Conservation (phyloP, 2,888 invertebrate species). For the Lycaena phlaeas region DNA sequence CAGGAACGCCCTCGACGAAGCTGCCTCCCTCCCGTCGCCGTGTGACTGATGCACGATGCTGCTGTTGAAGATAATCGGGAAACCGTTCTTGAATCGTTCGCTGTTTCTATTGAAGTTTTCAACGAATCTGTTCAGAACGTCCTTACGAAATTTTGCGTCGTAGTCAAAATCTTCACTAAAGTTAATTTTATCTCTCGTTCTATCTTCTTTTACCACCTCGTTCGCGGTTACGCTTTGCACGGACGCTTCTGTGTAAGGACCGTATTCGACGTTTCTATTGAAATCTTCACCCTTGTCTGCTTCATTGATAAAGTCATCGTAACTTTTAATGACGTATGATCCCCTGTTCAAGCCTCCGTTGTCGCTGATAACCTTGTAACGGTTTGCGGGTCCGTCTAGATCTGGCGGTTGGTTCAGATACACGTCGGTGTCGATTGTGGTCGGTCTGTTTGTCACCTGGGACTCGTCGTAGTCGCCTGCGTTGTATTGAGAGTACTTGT, state of each 20-base stretch:
- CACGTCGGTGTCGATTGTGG: constrained; percentile 15
- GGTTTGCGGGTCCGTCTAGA: constrained; percentile 17
- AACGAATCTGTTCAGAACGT: constrained; percentile 44
- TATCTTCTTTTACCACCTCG: constrained; percentile 21
- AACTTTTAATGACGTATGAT: constrained; percentile 48
- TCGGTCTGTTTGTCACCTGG: constrained; percentile 9
- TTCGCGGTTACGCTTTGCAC: constrained; percentile 26
- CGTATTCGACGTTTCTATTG: constrained; percentile 29
- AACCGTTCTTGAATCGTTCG: constrained; percentile 45
- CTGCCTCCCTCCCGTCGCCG: constrained; percentile 27
- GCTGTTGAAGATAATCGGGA: constrained; percentile 51
- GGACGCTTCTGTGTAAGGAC: constrained; percentile 27
- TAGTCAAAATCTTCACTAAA: constrained; percentile 48
- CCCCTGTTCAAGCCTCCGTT: constrained; percentile 37
- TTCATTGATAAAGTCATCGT: constrained; percentile 42
- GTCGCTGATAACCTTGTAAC: constrained; percentile 20
- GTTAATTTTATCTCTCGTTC: constrained; percentile 19
- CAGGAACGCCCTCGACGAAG: constrained; percentile 42
- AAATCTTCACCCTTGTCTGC: constrained; percentile 36
- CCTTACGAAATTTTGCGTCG: constrained; percentile 41
- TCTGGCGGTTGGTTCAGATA: constrained; percentile 28
- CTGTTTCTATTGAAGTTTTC: constrained; percentile 54
- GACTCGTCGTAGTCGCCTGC: constrained; percentile 1
- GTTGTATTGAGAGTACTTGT: not conserved
- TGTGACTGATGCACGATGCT: constrained; percentile 39